Percentiles rank a stretch among this genome's conserved stretches.
Evolutionary conservation across 2,113 vertebrate genomes (phyloP).

Genomic region (Gasterosteus nipponicus): DNA sequence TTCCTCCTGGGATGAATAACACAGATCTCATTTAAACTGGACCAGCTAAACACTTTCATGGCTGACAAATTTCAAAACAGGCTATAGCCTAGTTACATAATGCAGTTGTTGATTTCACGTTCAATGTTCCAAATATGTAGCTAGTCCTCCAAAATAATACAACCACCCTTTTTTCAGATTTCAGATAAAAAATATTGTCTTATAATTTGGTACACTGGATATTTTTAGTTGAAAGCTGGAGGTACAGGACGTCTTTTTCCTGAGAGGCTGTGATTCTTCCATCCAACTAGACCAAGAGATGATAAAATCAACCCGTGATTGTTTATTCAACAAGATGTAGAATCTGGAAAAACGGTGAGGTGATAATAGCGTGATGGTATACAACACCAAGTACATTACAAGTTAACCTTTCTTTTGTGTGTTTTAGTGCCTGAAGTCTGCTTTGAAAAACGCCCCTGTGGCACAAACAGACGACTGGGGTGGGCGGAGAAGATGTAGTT

Average conservation of each 20-base stretch:
- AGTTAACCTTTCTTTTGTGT: conserved; percentile 15
- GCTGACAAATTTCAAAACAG: too few species aligned
- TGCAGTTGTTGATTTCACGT: background rate
- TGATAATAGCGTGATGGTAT: background rate
- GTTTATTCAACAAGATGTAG: background rate
- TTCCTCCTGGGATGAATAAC: background rate
- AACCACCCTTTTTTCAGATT: background rate
- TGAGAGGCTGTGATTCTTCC: too few species aligned
- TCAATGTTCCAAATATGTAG: background rate
- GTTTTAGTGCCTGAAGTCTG: conserved; percentile 23
- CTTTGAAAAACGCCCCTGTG: background rate
- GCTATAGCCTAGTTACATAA: background rate
- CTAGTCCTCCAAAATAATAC: background rate
- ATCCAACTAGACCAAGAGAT: too few species aligned
- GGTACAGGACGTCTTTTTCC: background rate
- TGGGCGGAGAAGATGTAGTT: conserved; percentile 65
- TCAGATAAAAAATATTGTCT: background rate
- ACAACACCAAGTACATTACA: background rate
- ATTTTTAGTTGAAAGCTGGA: background rate
- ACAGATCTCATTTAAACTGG: background rate
- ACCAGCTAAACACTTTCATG: background rate
- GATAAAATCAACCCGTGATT: too few species aligned
- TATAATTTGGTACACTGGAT: too few species aligned
- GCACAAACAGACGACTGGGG: conserved; percentile 35
- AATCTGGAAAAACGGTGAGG: background rate